Evolutionary conservation across 2,888 invertebrate genomes (phyloP), one percentile per base, ranked within the genome.

Genomic region (Dryadula phaetusa): DNA sequence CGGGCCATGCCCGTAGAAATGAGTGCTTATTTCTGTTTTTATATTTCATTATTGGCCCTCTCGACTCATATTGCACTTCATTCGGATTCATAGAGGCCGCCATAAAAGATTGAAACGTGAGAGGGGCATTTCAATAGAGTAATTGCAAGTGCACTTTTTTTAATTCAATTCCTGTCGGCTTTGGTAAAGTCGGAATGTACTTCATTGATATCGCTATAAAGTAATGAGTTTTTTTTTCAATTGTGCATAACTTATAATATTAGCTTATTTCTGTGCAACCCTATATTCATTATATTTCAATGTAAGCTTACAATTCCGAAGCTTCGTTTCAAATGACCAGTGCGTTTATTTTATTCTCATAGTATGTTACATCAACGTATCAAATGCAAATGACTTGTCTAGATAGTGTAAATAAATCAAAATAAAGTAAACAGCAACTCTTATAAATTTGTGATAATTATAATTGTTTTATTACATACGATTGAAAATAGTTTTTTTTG

Each of bases 21-120:
- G 83, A 87, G 86, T 86, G 83, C 90, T 89, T 87, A 87, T 88
- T 88, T 86, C 85, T 90, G 88, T 90, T 92, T 90, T 92, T 90
- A 90, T 90, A 89, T 91, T 91, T 89, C 87, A 91, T 92, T 91
- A 90, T 92, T 92, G 88, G 91, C 89, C 85, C 90, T 89, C 91
- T 90, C 89, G 87, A 88, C 91, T 90, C 90, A 84, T 88, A 90
- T 90, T 90, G 90, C 90, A 88, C 88, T 88, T 82, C 82, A 84
- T 85, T 83, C 82, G 83, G 83, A 87, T 82, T 87, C 89, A 90
- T 87, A 88, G 87, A 87, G 86, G 84, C 88, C 86, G 87, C 85
- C 82, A 91, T 90, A 92, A 91, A 92, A 86, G 90, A 88, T 90
- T 92, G 92, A 91, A 92, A 92, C 88, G 89, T 83, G 88, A 89